Evolutionary conservation across 2,888 invertebrate genomes (phyloP).

Genomic region (Eustalomyia histrio): DNA sequence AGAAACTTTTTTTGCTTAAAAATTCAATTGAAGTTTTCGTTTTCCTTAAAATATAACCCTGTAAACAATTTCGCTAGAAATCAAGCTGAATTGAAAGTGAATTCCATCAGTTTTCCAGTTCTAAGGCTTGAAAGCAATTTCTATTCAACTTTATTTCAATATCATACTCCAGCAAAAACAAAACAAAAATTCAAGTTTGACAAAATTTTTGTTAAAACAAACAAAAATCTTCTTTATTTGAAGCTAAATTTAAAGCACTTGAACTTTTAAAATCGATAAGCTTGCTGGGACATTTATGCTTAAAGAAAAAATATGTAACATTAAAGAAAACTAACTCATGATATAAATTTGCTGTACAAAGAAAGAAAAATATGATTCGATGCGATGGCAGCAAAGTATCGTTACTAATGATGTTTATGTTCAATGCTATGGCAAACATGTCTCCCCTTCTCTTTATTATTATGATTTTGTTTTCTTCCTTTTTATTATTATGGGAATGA

Average conservation of each 20-base stretch:
- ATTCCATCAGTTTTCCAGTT: no score
- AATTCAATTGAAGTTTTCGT: constrained; percentile 3
- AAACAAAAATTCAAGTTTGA: no score
- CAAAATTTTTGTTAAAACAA: no score
- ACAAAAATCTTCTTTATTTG: no score
- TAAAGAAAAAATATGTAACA: not conserved
- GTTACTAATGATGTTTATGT: constrained; percentile 54
- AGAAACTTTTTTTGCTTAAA: constrained; percentile 6
- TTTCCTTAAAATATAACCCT: constrained; percentile 1
- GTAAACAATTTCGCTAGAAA: no score
- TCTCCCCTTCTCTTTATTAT: not conserved
- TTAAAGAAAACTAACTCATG: constrained; percentile 22
- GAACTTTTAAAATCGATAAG: no score
- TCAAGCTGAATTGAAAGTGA: no score
- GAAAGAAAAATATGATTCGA: constrained; percentile 25
- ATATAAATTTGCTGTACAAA: not conserved
- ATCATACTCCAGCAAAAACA: no score
- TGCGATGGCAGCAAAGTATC: constrained; percentile 23
- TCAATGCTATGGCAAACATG: constrained; percentile 15
- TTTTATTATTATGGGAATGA: constrained; percentile 23
- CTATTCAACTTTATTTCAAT: no score
- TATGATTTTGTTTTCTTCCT: constrained; percentile 8
- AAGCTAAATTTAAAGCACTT: no score
- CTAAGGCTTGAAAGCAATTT: no score
- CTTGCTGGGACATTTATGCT: no score